Base-by-base conservation (phyloP, 2,113 vertebrate species). In the Proteles cristata region DNA sequence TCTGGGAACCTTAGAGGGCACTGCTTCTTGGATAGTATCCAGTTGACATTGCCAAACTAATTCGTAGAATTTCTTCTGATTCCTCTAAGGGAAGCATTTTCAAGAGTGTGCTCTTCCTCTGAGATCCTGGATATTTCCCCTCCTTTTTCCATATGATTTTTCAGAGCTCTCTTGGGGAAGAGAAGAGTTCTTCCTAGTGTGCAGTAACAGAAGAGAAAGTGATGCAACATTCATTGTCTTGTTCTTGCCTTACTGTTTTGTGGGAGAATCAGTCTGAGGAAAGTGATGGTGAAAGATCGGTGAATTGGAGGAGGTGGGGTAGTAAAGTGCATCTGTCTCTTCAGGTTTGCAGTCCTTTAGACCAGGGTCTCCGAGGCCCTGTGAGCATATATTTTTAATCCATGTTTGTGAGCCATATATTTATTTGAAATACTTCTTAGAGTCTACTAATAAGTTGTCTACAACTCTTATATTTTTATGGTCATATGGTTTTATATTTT, bases 391-490 rank as follows among this genome's bases (percentile, higher is more conserved):
- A 35, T 83, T 96, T 96, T 92, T 45, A 90, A 76, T 55, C 43
- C 35, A 71, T 85, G 4, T 48, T 74, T 17, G 10, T 66, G 23
- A 92, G 45, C 23, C 58, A n/a, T 53, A 7, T 58, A 35, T 89
- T 95, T 7, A 17, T 39, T 65, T 95, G 88, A 77, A 84, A 88
- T 94, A 71, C 21, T 96, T 85, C 26, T 93, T 80, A 89, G 45
- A 80, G 33, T 88, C 14, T 50, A 94, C 35, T 26, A 85, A 58
- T 92, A 86, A 43, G 26, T 85, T 85, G 12, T 84, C 19, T 53
- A 2, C 81, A 68, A 61, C 45, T 77, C 11, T 74, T 50, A 50
- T 26, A 68, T 71, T 26, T 93, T 43, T 76, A 71, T 85, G 71
- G 25, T 74, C 11, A 28, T 90, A 14, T 74, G 50, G n/a, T 73